phyloP scores from a whole-genome alignment of 2,797 vertebrate genomes.

The Xerus rutilus region DNA sequence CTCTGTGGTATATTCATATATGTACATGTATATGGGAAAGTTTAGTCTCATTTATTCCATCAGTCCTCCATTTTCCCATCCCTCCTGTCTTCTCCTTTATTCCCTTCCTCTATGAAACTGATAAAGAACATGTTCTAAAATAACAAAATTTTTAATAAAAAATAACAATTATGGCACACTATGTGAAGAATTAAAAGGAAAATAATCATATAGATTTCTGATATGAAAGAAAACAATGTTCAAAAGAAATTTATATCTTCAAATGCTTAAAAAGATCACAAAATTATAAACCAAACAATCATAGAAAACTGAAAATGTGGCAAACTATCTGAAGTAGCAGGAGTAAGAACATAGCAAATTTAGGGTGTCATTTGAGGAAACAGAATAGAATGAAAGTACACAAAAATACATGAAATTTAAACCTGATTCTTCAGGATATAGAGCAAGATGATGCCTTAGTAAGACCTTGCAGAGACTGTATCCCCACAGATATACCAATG shows the following conservation, averaged over 20 bases:
- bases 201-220: background rate
- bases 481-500: no score
- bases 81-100: no score
- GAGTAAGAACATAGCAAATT: background rate
- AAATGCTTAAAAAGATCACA: background rate
- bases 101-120: no score
- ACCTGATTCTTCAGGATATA: no score
- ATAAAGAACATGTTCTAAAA: background rate
- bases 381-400: background rate
- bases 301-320: background rate
- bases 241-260: background rate
- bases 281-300: background rate
- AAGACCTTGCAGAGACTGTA: no score
- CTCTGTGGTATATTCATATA: no score
- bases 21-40: no score
- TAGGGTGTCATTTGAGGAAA: background rate
- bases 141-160: background rate
- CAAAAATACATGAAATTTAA: background rate
- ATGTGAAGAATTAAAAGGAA: background rate
- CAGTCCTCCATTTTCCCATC: no score
- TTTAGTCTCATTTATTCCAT: no score
- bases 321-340: background rate
- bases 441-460: no score
- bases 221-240: background rate
- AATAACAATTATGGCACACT: background rate